phyloP scores from a whole-genome alignment of 2,797 vertebrate genomes.

The Alauda arvensis region DNA sequence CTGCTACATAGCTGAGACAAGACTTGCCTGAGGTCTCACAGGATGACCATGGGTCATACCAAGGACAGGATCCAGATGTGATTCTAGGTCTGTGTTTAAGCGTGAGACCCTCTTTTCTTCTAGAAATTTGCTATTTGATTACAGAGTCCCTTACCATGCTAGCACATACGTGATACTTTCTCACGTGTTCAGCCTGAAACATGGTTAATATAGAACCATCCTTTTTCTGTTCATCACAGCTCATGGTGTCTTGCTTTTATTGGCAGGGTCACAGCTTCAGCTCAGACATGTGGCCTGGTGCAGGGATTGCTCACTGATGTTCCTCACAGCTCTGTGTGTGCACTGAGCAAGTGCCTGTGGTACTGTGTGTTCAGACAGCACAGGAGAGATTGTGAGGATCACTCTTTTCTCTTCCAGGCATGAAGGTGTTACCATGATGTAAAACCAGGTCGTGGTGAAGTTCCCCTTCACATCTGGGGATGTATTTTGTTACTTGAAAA shows the following conservation, averaged over 20 bases:
- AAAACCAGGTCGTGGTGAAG: background rate
- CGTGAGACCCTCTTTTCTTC: background rate
- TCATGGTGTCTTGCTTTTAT: background rate
- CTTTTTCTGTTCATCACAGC: background rate
- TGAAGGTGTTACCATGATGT: background rate
- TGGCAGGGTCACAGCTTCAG: background rate
- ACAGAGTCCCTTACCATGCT: background rate
- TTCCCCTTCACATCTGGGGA: background rate
- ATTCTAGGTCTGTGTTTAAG: background rate
- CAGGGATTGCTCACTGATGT: background rate
- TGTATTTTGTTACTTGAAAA: conserved; percentile 2
- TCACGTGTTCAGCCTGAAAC: background rate
- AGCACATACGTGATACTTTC: background rate
- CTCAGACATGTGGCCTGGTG: background rate
- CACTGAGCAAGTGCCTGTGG: background rate
- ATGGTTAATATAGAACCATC: background rate
- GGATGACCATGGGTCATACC: background rate
- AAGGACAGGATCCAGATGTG: background rate
- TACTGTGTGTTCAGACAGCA: background rate
- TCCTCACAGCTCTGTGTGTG: background rate
- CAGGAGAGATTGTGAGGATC: background rate
- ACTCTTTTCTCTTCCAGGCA: background rate
- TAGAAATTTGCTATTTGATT: background rate
- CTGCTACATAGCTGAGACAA: background rate
- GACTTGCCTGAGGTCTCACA: background rate